Percentiles rank a stretch among this genome's conserved stretches.
phyloP scores from a whole-genome alignment of 2,888 invertebrate species.

The Pterobdella sp. region DNA sequence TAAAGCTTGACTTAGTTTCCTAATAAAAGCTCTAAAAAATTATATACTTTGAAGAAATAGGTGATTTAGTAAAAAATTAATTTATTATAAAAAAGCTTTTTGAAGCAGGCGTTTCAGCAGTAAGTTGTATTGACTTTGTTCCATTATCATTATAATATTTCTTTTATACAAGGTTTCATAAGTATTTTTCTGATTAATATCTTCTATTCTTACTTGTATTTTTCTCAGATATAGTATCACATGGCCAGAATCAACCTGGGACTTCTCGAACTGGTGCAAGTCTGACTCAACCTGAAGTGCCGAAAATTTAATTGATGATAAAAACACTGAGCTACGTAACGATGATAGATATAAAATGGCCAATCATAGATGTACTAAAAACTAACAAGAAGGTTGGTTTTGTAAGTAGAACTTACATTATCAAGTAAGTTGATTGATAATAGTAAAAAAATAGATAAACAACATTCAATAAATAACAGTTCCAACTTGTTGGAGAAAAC shows the following conservation, averaged over 20 bases:
- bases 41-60: too few species aligned
- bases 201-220: constrained; percentile 43
- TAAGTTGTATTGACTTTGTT: too few species aligned
- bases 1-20: too few species aligned
- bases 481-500: constrained; percentile 42
- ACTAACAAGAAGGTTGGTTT: neutral
- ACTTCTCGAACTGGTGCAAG: constrained; percentile 41
- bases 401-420: neutral
- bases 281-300: constrained; percentile 41
- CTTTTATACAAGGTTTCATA: too few species aligned
- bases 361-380: neutral
- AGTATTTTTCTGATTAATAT: too few species aligned
- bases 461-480: too few species aligned
- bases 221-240: constrained; percentile 49
- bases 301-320: too few species aligned
- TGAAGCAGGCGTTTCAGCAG: too few species aligned
- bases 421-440: neutral
- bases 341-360: neutral
- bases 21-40: too few species aligned
- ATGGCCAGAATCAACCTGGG: constrained; percentile 48
- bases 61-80: neutral
- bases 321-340: too few species aligned
- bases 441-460: neutral
- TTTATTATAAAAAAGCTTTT: neutral
- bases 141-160: too few species aligned